Evolutionary conservation across 2,113 vertebrate species (phyloP).

Genomic region (Nothocercus julius): DNA sequence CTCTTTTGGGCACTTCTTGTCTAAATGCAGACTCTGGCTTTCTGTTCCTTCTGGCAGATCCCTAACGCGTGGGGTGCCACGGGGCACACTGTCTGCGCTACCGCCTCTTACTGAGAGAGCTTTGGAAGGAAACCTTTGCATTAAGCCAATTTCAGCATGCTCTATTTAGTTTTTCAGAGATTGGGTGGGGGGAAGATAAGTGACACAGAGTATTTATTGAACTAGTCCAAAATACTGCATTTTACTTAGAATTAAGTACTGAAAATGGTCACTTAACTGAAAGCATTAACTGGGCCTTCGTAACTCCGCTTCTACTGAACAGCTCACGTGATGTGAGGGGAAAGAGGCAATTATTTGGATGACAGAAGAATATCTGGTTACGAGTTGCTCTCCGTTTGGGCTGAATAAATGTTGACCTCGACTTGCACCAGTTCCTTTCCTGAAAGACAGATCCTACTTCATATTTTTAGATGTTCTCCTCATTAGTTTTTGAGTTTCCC

Average conservation of each 20-base stretch:
- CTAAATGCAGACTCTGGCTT: background rate
- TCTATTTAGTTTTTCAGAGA: slow-evolving; percentile 47
- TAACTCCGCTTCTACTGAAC: background rate
- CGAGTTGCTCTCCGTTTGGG: background rate
- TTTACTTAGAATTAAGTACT: slow-evolving; percentile 34
- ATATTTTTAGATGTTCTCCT: background rate
- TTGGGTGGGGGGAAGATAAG: background rate
- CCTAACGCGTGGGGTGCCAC: rapidly evolving
- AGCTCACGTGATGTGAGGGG: background rate
- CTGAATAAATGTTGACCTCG: background rate
- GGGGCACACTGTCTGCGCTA: background rate
- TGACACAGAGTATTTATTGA: slow-evolving; percentile 30
- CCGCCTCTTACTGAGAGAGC: background rate
- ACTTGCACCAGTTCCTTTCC: background rate
- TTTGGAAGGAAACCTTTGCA: slow-evolving; percentile 30
- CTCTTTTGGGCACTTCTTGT: background rate
- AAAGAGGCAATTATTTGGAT: background rate
- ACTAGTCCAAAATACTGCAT: slow-evolving; percentile 1
- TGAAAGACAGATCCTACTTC: background rate
- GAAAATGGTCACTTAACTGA: slow-evolving; percentile 30
- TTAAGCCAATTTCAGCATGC: slow-evolving; percentile 49
- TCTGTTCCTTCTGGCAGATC: background rate
- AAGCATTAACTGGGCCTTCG: background rate
- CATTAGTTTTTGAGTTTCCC: background rate
- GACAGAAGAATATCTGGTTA: background rate